Base-by-base conservation (phyloP, 2,888 invertebrate species). In the Lobophora halterata region DNA sequence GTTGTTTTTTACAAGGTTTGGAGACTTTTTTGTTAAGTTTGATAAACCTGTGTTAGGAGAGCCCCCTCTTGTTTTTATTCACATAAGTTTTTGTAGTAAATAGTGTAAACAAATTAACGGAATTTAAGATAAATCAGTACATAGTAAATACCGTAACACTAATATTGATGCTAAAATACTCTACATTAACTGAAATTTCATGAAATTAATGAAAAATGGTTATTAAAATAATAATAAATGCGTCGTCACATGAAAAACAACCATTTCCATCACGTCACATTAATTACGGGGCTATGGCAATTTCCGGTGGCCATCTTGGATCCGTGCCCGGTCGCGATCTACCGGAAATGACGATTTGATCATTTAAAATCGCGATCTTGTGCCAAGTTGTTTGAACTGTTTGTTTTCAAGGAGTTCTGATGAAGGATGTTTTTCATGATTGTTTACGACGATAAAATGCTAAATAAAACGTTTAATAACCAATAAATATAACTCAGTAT, bases 271-370 rank as follows among this genome's bases (percentile, higher is more conserved):
- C 65, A 59, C 58, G 61, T 58, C 64, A 66, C 62, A 64, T 72
- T 72, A 67, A 70, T 72, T 69, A 69, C 62, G 58, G 57, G 54
- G 66, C 67, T 63, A 61, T 59, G 62, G 68, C 71, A 76, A 74
- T 71, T 68, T 77, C 76, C 75, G 72, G 67, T 47, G 45, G 71
- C 75, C 73, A 74, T 73, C 53, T 70, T 71, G 39, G 14, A 71
- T 65, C 61, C 57, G 44, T 61, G 70, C 65, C 65, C 66, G 63
- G 49, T 53, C 44, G 54, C 62, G 60, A 69, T 69, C 62, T 64
- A 58, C 56, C 71, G 73, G 73, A 72, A 65, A 65, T 72, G 71
- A 71, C 62, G 71, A 65, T 65, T 65, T 64, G 68, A 71, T 71
- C 62, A 65, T 46, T 32, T 38, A 34, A 44, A 57, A 56, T 48